phyloP scores from a whole-genome alignment of 2,113 vertebrate genomes.

The Sciurus niger region DNA sequence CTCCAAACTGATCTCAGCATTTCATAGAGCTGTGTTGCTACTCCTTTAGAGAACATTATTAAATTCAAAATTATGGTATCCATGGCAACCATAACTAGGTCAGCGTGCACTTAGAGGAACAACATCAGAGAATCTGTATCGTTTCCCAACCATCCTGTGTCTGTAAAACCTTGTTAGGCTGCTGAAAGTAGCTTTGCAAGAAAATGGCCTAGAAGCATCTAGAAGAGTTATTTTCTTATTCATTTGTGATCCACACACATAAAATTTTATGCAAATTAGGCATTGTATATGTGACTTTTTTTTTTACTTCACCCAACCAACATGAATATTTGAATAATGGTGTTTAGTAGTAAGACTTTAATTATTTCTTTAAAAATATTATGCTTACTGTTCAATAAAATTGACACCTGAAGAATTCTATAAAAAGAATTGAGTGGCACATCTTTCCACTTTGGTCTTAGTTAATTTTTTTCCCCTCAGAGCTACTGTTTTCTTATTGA shows the following conservation, averaged over 20 bases:
- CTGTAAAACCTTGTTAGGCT: constrained; percentile 59
- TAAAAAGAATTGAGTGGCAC: neutral
- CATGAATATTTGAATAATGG: neutral
- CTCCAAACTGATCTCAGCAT: constrained; percentile 46
- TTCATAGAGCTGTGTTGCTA: neutral
- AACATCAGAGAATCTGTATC: constrained; percentile 63
- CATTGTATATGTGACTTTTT: neutral
- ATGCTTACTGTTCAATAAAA: constrained; percentile 32
- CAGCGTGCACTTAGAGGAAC: constrained; percentile 75
- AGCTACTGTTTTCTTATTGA: constrained; percentile 7
- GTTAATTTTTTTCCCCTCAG: neutral
- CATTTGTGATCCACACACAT: neutral
- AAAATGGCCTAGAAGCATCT: neutral
- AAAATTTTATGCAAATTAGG: constrained; percentile 30
- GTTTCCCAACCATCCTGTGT: neutral
- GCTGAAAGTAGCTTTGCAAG: constrained; percentile 4
- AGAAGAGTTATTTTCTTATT: neutral
- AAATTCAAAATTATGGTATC: constrained; percentile 81
- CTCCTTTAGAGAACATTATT: constrained; percentile 70
- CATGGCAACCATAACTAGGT: constrained; percentile 83
- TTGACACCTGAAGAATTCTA: neutral
- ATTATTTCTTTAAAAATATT: constrained; percentile 41
- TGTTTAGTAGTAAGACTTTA: constrained; percentile 29
- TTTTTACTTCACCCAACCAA: neutral
- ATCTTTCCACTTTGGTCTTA: constrained; percentile 34